Evolutionary conservation across 2,113 vertebrate genomes (phyloP).

Genomic region (Hydrochoerus hydrochaeris): DNA sequence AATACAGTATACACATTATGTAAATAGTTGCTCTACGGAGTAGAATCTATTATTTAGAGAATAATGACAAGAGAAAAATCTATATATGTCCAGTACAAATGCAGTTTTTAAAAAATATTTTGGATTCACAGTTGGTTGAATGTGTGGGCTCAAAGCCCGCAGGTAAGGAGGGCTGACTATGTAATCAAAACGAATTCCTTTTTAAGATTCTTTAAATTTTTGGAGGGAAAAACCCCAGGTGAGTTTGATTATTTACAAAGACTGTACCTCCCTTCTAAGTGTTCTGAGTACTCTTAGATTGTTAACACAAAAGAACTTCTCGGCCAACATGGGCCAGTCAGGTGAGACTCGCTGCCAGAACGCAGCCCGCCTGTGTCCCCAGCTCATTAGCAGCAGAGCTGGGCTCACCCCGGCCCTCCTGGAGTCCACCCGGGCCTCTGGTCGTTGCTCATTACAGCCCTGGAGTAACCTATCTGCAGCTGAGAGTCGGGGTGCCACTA

Average conservation of each 20-base stretch:
- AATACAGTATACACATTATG: not conserved
- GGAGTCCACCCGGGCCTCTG: not conserved
- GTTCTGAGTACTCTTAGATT: not conserved
- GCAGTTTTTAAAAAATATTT: not conserved
- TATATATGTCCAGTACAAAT: not conserved
- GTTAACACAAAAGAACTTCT: not conserved
- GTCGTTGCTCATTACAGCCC: not conserved
- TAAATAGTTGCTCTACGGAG: not conserved
- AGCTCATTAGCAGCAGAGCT: not conserved
- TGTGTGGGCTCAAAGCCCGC: not conserved
- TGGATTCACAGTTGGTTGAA: not conserved
- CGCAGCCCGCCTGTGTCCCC: not conserved
- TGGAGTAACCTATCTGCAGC: not conserved
- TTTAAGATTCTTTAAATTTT: not conserved
- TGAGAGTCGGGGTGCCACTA: not conserved
- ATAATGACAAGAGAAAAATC: not conserved
- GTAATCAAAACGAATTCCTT: not conserved
- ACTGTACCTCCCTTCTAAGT: not conserved
- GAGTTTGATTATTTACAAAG: conserved; percentile 49
- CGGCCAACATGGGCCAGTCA: not conserved
- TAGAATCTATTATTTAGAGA: not conserved
- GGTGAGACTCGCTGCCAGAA: not conserved
- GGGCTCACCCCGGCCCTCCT: not conserved
- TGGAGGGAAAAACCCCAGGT: not conserved
- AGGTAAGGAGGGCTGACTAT: not conserved